Evolutionary conservation across 2,797 vertebrate genomes (phyloP).

Genomic region (Enoplosus armatus): DNA sequence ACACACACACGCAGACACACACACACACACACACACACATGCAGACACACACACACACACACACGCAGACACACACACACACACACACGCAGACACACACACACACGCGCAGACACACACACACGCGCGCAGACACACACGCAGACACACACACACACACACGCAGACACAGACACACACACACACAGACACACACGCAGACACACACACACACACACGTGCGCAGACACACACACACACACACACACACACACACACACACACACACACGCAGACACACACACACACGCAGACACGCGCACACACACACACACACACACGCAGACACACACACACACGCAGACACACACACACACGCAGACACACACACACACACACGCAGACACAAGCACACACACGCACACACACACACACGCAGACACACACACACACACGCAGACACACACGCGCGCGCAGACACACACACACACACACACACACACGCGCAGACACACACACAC

Average conservation of each 20-base stretch:
- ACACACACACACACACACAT: not conserved
- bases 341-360: slow-evolving; percentile 30
- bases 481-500: not conserved
- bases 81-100: slow-evolving; percentile 1
- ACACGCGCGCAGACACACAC: not conserved
- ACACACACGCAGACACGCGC: not conserved
- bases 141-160: slow-evolving; percentile 8
- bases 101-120: slow-evolving; percentile 13
- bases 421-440: slow-evolving; percentile 30
- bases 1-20: not conserved
- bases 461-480: slow-evolving; percentile 21
- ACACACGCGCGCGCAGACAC: not conserved
- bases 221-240: too few relatives aligned
- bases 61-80: not conserved
- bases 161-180: not conserved
- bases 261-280: slow-evolving; percentile 22
- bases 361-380: slow-evolving; percentile 35
- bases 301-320: slow-evolving; percentile 17
- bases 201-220: not conserved
- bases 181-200: slow-evolving; percentile 10
- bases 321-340: not conserved
- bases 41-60: not conserved
- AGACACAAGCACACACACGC: slow-evolving; percentile 13
- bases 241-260: slow-evolving; percentile 15
- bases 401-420: slow-evolving; percentile 8